Conservation (phyloP, 2,888 invertebrate genomes). For the Ormyrus pomaceus region DNA sequence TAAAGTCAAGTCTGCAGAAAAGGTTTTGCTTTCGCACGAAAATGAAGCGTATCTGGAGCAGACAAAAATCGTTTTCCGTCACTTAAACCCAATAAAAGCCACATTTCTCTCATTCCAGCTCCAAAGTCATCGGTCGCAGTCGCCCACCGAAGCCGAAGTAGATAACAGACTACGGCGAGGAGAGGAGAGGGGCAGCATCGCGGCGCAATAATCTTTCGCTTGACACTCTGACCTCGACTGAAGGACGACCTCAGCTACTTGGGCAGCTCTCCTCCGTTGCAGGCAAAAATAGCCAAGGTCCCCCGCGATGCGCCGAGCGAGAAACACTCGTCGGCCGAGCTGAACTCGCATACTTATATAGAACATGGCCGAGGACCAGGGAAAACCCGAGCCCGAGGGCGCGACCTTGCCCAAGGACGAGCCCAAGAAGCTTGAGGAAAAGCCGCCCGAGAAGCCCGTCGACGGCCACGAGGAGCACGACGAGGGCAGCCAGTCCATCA, state of each 20-base stretch:
- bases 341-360: no score
- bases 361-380: conserved; percentile 42
- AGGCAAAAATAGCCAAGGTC: conserved; percentile 49
- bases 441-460: conserved; percentile 20
- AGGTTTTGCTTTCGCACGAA: no score
- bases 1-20: no score
- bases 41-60: no score
- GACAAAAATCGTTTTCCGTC: no score
- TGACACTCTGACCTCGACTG: conserved; percentile 35
- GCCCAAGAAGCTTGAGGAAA: conserved; percentile 31
- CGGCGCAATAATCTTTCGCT: conserved; percentile 30
- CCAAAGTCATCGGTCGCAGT: not conserved
- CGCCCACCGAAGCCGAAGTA: not conserved
- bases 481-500: conserved; percentile 41
- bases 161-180: conserved; percentile 18
- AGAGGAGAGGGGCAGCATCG: not conserved
- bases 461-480: conserved; percentile 35
- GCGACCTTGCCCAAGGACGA: not conserved
- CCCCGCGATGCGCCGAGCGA: conserved; percentile 30
- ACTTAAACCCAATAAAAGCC: no score
- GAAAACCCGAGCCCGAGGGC: conserved; percentile 22
- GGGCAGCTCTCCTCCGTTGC: conserved; percentile 23
- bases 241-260: conserved; percentile 31
- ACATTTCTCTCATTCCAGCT: not conserved
- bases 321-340: not conserved